Percentiles rank a stretch among this genome's conserved stretches.
Evolutionary conservation across 2,888 invertebrate genomes (phyloP).

Genomic region (Philonicus albiceps): DNA sequence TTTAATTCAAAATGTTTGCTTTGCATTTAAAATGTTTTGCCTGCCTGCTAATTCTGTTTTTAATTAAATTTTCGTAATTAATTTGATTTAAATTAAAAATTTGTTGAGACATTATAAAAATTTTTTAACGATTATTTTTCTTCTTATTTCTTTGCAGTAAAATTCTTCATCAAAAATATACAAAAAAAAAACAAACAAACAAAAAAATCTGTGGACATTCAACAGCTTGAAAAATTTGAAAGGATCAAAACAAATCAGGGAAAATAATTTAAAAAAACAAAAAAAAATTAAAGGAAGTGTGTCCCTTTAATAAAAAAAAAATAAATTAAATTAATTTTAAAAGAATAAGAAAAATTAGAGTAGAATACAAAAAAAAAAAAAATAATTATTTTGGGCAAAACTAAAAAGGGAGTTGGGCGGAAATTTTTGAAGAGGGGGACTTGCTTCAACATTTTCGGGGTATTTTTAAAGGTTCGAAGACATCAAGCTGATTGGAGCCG

Average conservation of each 20-base stretch:
- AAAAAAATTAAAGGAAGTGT: no score
- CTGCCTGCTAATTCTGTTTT: no score
- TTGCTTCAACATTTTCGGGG: neutral
- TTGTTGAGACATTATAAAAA: no score
- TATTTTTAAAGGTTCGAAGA: constrained; percentile 38
- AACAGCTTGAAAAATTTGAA: neutral
- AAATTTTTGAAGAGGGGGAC: neutral
- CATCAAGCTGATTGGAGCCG: constrained; percentile 55
- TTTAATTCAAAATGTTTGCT: no score
- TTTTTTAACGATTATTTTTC: neutral
- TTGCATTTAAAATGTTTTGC: no score
- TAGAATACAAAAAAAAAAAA: neutral
- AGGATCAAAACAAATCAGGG: neutral
- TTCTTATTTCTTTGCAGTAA: neutral
- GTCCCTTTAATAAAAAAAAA: no score
- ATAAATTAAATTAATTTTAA: no score
- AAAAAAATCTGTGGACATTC: no score
- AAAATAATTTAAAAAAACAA: neutral
- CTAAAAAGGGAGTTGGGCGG: neutral
- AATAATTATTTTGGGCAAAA: no score
- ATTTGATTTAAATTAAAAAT: neutral
- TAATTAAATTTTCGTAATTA: neutral
- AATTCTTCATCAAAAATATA: no score
- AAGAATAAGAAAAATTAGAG: no score
- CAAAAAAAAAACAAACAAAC: no score